phyloP scores from a whole-genome alignment of 2,797 vertebrate genomes.

The Arctocebus calabarensis region DNA sequence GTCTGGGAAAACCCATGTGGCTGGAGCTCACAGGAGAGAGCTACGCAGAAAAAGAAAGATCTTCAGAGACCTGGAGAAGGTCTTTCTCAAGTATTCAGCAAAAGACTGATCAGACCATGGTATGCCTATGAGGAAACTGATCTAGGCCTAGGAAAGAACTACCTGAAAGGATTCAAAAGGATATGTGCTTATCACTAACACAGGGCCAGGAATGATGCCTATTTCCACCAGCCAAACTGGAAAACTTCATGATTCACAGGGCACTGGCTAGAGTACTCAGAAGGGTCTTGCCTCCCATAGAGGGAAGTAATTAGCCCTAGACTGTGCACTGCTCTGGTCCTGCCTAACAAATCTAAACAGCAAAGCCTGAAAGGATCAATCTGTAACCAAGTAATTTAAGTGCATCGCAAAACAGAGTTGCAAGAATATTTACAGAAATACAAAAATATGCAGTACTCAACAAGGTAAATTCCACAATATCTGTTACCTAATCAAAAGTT shows the following conservation, averaged over 20 bases:
- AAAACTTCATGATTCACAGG: conserved; percentile 62
- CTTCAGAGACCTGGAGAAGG: not conserved
- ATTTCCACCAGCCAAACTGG: not conserved
- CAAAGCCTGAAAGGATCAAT: conserved; percentile 47
- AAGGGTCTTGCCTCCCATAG: conserved; percentile 37
- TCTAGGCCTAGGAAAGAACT: not conserved
- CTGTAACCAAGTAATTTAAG: conserved; percentile 36
- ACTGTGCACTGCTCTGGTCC: not conserved
- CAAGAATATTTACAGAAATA: conserved; percentile 51
- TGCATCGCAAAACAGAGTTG: conserved; percentile 5
- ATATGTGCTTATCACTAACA: not conserved
- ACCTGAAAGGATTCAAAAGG: conserved; percentile 35
- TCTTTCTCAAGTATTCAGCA: not conserved
- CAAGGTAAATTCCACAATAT: conserved; percentile 44
- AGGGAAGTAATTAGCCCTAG: conserved; percentile 40
- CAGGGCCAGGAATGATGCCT: not conserved
- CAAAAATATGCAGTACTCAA: conserved; percentile 4
- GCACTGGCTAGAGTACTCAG: not conserved
- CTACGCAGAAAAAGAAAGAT: not conserved
- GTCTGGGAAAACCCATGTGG: not conserved
- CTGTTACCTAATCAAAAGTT: conserved; percentile 16
- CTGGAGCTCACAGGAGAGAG: not conserved
- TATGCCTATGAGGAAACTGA: conserved; percentile 14
- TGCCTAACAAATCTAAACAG: conserved; percentile 37
- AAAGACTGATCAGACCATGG: not conserved